Percentiles rank a stretch among this genome's conserved stretches.
These are phyloP conservation scores for Drosophila neutralis DNA, from an alignment of 2,888 invertebrate genomes.

Conservation along the genomic window DNA sequence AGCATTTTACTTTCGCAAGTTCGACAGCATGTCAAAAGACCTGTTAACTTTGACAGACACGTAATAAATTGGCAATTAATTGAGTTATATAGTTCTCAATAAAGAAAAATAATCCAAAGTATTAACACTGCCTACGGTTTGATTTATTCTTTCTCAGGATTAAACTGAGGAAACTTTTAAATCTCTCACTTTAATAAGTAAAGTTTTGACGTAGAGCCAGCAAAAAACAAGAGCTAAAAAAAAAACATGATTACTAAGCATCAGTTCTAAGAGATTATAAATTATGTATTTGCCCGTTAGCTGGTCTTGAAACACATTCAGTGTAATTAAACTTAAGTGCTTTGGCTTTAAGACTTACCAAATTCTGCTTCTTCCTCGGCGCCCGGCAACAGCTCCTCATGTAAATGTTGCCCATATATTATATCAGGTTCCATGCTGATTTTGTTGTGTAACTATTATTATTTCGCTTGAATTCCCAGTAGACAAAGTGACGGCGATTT, in stretches of 20 bases:
- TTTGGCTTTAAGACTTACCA: constrained; percentile 71
- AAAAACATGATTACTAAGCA: constrained; percentile 41
- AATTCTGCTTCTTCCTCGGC: constrained; percentile 82
- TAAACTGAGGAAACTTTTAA: not conserved
- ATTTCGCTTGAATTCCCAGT: constrained; percentile 6
- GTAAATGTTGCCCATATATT: constrained; percentile 50
- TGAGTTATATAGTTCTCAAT: not conserved
- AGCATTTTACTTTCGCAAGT: not conserved
- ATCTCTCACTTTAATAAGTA: not conserved
- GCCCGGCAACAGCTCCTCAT: constrained; percentile 59
- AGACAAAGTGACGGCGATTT: constrained; percentile 33
- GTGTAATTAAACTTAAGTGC: not conserved
- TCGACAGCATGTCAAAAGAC: not conserved
- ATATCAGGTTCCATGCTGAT: constrained; percentile 57
- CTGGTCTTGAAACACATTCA: not conserved
- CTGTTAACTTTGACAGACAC: not conserved
- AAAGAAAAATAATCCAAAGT: not conserved
- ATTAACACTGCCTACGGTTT: not conserved
- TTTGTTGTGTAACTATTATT: constrained; percentile 4
- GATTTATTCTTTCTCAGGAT: not conserved
- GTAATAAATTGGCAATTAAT: not conserved
- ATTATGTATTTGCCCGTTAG: constrained; percentile 6
- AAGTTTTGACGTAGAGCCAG: not conserved
- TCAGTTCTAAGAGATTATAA: not conserved
- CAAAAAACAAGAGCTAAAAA: not conserved